Evolutionary conservation across 2,797 vertebrate species (phyloP).

Genomic region (Pseudotriccus pelzelni): DNA sequence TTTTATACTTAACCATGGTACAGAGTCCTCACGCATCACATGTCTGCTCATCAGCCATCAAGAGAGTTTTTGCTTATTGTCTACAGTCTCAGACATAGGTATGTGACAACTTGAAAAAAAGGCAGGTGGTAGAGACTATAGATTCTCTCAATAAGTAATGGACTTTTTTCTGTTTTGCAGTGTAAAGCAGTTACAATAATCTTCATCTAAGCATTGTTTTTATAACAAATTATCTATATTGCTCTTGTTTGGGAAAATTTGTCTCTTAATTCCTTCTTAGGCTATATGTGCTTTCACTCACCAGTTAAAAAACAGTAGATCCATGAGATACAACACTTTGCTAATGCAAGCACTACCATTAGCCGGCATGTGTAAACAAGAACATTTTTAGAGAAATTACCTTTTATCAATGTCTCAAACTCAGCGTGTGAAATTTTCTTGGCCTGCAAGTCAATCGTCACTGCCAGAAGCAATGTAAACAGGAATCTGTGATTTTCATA

Average conservation of each 20-base stretch:
- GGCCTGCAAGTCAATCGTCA: slow-evolving; percentile 85
- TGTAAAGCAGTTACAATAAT: background rate
- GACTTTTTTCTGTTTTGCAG: background rate
- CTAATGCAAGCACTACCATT: background rate
- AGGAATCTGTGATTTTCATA: slow-evolving; percentile 86
- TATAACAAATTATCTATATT: background rate
- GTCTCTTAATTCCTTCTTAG: background rate
- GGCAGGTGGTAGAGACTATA: background rate
- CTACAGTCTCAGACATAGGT: background rate
- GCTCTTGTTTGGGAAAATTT: background rate
- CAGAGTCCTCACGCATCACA: background rate
- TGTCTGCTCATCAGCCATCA: background rate
- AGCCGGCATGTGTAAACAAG: background rate
- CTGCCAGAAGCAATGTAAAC: slow-evolving; percentile 83
- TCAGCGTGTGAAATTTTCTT: slow-evolving; percentile 81
- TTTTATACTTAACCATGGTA: background rate
- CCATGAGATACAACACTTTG: background rate
- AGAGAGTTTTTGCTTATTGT: background rate
- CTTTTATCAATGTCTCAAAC: slow-evolving; percentile 86
- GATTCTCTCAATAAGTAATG: background rate
- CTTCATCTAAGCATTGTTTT: background rate
- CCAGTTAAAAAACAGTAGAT: background rate
- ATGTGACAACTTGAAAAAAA: background rate
- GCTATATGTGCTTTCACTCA: background rate
- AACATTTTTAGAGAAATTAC: slow-evolving; percentile 65